Evolutionary conservation across 2,888 invertebrate species (phyloP).

Genomic region (Sialis fuliginosa): DNA sequence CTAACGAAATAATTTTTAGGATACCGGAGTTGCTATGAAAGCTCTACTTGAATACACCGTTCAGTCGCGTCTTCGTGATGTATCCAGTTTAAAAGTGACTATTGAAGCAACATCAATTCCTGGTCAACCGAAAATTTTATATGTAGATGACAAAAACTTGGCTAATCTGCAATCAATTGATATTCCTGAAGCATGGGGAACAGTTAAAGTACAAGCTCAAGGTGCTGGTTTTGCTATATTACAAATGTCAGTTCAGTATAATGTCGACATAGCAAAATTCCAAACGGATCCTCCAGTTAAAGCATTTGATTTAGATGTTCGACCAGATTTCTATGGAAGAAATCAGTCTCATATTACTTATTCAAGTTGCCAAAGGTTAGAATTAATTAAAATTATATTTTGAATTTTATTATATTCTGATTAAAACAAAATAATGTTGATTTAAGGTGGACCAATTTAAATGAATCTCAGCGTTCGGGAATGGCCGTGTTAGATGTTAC

Average conservation of each 20-base stretch:
- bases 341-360: slow-evolving; percentile 89
- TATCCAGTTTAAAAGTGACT: slow-evolving; percentile 57
- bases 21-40: slow-evolving; percentile 74
- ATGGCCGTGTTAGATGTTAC: slow-evolving; percentile 75
- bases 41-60: slow-evolving; percentile 81
- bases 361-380: slow-evolving; percentile 69
- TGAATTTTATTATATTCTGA: neutral
- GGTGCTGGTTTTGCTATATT: slow-evolving; percentile 90
- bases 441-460: slow-evolving; percentile 55
- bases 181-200: slow-evolving; percentile 87
- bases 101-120: slow-evolving; percentile 71
- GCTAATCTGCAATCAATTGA: slow-evolving; percentile 63
- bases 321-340: slow-evolving; percentile 64
- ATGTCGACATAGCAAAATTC: slow-evolving; percentile 69
- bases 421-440: slow-evolving; percentile 1
- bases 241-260: slow-evolving; percentile 85
- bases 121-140: slow-evolving; percentile 44
- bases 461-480: slow-evolving; percentile 70
- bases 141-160: slow-evolving; percentile 58
- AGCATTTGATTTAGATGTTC: slow-evolving; percentile 62
- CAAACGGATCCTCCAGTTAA: slow-evolving; percentile 66
- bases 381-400: neutral
- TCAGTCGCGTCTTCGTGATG: slow-evolving; percentile 68
- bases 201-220: slow-evolving; percentile 78
- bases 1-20: slow-evolving; percentile 28